A percentile compares a stretch with the other conserved stretches of the same genome.
phyloP scores from a whole-genome alignment of 2,113 vertebrate genomes.

The Antigone vipio region DNA sequence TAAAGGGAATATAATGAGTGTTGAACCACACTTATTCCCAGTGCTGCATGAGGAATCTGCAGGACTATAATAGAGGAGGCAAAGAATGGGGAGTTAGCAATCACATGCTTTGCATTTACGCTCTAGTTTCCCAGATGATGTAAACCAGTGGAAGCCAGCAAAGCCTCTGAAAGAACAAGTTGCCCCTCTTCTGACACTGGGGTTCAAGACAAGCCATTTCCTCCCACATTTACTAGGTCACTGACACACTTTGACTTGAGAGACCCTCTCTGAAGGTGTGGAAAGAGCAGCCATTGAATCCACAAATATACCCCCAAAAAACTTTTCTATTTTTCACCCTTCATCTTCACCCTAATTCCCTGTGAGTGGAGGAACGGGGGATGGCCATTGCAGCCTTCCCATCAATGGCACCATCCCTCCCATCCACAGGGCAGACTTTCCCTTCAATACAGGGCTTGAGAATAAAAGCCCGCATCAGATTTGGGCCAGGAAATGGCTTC shows the following conservation, averaged over 20 bases:
- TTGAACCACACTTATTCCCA: conserved; percentile 48
- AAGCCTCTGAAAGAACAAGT: neutral
- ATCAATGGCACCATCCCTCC: neutral
- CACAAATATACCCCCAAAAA: neutral
- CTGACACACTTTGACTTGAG: neutral
- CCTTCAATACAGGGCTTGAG: neutral
- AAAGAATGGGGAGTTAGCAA: neutral
- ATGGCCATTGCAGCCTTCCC: neutral
- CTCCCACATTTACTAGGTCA: neutral
- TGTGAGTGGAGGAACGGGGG: neutral
- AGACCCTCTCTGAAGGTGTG: neutral
- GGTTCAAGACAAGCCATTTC: neutral
- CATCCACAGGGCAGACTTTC: neutral
- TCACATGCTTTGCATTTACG: neutral
- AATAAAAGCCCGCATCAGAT: neutral
- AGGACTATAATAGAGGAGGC: neutral
- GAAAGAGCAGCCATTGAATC: neutral
- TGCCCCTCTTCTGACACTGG: neutral
- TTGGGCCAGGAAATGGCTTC: neutral
- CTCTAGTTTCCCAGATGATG: conserved; percentile 8
- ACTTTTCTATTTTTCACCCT: neutral
- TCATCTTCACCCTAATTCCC: neutral
- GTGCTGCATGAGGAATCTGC: conserved; percentile 16
- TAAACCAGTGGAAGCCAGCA: neutral
- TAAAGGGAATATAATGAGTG: conserved; percentile 47